Conservation (phyloP, 2,113 vertebrate species). For the Crotalus helleri region DNA sequence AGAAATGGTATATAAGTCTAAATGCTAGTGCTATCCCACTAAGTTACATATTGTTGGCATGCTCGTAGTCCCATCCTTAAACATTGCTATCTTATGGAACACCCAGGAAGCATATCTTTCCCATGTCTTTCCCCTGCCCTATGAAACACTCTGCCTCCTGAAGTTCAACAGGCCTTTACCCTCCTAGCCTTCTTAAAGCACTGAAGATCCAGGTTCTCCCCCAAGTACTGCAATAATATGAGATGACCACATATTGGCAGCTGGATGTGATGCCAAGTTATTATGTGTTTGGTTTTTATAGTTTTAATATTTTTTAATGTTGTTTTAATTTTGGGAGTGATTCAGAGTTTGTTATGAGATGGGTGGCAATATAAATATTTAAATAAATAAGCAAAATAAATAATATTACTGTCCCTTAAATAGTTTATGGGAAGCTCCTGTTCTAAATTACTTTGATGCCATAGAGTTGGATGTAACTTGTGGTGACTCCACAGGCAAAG, state of each 20-base stretch:
- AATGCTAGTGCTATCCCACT: not conserved
- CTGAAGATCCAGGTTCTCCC: not conserved
- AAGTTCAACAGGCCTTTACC: not conserved
- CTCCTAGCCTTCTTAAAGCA: not conserved
- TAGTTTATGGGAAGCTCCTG: not conserved
- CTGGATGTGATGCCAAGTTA: not conserved
- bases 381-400: not conserved
- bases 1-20: not conserved
- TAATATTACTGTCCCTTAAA: not conserved
- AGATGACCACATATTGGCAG: not conserved
- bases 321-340: not conserved
- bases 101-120: not conserved
- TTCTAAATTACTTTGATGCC: not conserved
- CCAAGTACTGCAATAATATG: not conserved
- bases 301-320: not conserved
- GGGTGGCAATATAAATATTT: not conserved
- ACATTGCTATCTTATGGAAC: not conserved
- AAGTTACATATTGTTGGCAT: not conserved
- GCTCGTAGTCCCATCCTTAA: not conserved
- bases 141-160: not conserved
- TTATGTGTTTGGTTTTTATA: not conserved
- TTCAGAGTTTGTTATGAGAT: not conserved
- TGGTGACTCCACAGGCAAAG: not conserved
- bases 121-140: not conserved
- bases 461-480: not conserved